These are phyloP conservation scores for Piscicola geometra DNA, from an alignment of 2,888 invertebrate genomes.

Conservation along the genomic window DNA sequence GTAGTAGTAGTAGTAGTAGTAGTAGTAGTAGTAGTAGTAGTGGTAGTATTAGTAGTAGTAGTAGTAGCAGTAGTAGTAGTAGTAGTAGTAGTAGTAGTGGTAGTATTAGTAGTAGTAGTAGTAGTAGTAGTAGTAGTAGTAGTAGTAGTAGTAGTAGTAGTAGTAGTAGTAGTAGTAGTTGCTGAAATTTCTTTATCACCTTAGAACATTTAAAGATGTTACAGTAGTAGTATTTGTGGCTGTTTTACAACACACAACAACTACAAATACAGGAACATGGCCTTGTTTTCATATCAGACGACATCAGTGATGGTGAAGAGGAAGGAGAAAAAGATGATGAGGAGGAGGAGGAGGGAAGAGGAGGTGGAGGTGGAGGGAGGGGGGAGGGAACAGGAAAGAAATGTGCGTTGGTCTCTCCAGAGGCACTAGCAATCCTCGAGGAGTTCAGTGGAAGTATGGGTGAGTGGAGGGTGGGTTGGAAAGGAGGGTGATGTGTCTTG, in stretches of 20 bases:
- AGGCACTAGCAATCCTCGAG: conserved; percentile 28
- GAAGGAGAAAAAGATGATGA: not conserved
- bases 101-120: no score
- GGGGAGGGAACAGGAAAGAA: not conserved
- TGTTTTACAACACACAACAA: no score
- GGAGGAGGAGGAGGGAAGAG: not conserved
- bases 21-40: conserved; percentile 14
- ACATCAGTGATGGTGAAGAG: conserved; percentile 17
- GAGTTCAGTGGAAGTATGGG: conserved; percentile 36
- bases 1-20: not conserved
- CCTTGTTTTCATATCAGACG: conserved; percentile 41
- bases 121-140: no score
- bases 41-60: not conserved
- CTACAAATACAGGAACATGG: conserved; percentile 42
- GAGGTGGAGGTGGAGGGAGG: not conserved
- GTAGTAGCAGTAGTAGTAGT: no score
- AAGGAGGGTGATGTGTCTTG: not conserved
- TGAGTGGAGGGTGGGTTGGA: conserved; percentile 9
- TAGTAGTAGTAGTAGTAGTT: no score
- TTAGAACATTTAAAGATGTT: not conserved
- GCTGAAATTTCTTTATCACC: no score
- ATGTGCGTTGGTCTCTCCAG: conserved; percentile 33
- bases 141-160: no score
- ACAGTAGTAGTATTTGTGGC: not conserved
- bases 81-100: no score